Percentiles rank a stretch among this genome's conserved stretches.
These are phyloP conservation scores for Caranx melampygus DNA, from an alignment of 2,113 vertebrate genomes.

Conservation along the genomic window DNA sequence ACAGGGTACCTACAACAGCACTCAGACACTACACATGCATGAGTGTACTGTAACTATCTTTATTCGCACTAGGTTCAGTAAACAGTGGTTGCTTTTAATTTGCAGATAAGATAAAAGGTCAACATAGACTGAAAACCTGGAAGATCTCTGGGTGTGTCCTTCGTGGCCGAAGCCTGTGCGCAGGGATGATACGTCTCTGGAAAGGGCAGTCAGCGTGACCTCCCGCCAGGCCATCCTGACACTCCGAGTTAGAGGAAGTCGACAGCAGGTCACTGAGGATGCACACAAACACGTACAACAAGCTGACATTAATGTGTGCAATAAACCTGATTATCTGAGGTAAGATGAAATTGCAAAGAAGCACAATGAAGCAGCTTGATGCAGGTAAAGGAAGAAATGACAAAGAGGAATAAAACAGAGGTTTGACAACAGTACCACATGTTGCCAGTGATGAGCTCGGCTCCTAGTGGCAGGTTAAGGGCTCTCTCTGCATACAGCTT, in stretches of 20 bases:
- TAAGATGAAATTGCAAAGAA: neutral
- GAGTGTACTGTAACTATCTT: neutral
- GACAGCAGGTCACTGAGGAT: constrained; percentile 89
- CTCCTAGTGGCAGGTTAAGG: constrained; percentile 85
- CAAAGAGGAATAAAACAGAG: neutral
- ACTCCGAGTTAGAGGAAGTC: constrained; percentile 92
- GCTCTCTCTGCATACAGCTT: constrained; percentile 87
- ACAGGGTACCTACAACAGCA: too few species aligned
- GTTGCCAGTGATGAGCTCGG: constrained; percentile 86
- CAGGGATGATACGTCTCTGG: constrained; percentile 91
- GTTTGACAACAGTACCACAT: constrained; percentile 79
- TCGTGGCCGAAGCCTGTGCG: constrained; percentile 86
- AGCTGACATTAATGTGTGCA: constrained; percentile 4
- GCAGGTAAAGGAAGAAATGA: neutral
- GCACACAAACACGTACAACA: constrained; percentile 24
- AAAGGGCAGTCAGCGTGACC: constrained; percentile 87
- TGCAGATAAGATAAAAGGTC: neutral
- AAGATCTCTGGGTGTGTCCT: constrained; percentile 91
- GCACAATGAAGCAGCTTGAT: neutral
- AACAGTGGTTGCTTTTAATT: neutral
- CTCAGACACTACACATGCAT: too few species aligned
- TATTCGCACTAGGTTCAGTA: neutral
- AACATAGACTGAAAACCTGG: constrained; percentile 79
- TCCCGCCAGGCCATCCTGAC: constrained; percentile 87
- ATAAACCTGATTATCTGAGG: neutral